Conservation (phyloP, 2,888 invertebrate species). For the Notodonta dromedarius region DNA sequence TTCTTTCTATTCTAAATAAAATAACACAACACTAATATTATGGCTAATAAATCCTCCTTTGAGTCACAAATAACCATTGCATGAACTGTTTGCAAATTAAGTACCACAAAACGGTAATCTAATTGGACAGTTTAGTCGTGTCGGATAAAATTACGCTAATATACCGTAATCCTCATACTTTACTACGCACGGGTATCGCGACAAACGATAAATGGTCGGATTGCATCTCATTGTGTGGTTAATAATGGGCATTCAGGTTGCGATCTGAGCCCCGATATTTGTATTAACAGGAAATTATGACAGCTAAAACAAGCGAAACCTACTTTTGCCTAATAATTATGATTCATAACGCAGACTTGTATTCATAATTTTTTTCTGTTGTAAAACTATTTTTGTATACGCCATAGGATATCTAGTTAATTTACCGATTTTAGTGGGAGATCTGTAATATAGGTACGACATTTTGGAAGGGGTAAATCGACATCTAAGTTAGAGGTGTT, state of each 20-base stretch:
- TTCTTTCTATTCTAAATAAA: too few species aligned
- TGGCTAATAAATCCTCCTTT: too few species aligned
- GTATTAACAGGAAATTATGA: slow-evolving; percentile 57
- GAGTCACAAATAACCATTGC: too few species aligned
- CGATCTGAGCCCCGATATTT: slow-evolving; percentile 33
- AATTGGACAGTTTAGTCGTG: not conserved
- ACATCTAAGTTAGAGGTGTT: too few species aligned
- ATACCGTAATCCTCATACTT: not conserved
- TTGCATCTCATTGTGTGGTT: slow-evolving; percentile 46
- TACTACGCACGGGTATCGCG: slow-evolving; percentile 27
- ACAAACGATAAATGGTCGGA: slow-evolving; percentile 46
- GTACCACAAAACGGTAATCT: not conserved
- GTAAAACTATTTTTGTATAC: too few species aligned
- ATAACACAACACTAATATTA: too few species aligned
- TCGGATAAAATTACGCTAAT: not conserved
- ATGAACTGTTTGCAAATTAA: too few species aligned
- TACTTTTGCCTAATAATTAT: slow-evolving; percentile 15
- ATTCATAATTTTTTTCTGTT: too few species aligned
- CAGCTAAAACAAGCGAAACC: slow-evolving; percentile 48
- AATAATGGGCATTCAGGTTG: slow-evolving; percentile 49
- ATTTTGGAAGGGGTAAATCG: too few species aligned
- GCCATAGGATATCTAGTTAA: too few species aligned
- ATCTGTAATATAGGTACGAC: too few species aligned
- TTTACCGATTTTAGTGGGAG: too few species aligned
- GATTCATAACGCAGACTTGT: slow-evolving; percentile 15